A percentile compares a stretch with the other conserved stretches of the same genome.
Conservation (phyloP, 2,888 invertebrate species). For the Scaptomyza tumidula region DNA sequence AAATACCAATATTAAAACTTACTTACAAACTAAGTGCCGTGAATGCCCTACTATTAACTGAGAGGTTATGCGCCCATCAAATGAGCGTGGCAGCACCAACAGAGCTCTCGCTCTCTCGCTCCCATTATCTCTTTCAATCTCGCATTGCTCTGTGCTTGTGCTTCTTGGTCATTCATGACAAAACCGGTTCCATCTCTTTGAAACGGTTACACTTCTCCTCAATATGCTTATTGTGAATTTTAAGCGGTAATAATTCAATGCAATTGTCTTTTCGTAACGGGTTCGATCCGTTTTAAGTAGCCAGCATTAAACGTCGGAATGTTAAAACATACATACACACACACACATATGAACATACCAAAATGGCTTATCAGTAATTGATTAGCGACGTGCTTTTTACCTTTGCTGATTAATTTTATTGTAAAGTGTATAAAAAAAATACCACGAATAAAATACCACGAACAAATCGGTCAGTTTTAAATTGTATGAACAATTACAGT, state of each 20-base stretch:
- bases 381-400: not conserved
- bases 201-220: slow-evolving; percentile 50
- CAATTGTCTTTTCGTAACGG: slow-evolving; percentile 19
- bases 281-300: slow-evolving; percentile 1
- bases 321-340: slow-evolving; percentile 5
- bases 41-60: no score
- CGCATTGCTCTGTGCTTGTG: slow-evolving; percentile 23
- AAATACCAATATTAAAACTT: not conserved
- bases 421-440: not conserved
- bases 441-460: not conserved
- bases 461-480: not conserved
- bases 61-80: slow-evolving; percentile 38
- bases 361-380: slow-evolving; percentile 34
- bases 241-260: slow-evolving; percentile 31
- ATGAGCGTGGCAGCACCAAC: slow-evolving; percentile 35
- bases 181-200: slow-evolving; percentile 53
- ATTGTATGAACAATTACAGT: not conserved
- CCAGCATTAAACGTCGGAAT: slow-evolving; percentile 5
- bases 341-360: not conserved
- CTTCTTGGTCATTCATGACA: slow-evolving; percentile 31
- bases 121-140: slow-evolving; percentile 26
- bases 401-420: slow-evolving; percentile 20
- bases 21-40: no score
- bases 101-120: slow-evolving; percentile 32
- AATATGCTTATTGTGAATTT: slow-evolving; percentile 4